Conservation (phyloP, 1,140 invertebrate genomes). For the Brachionus asplanchnoidis region DNA sequence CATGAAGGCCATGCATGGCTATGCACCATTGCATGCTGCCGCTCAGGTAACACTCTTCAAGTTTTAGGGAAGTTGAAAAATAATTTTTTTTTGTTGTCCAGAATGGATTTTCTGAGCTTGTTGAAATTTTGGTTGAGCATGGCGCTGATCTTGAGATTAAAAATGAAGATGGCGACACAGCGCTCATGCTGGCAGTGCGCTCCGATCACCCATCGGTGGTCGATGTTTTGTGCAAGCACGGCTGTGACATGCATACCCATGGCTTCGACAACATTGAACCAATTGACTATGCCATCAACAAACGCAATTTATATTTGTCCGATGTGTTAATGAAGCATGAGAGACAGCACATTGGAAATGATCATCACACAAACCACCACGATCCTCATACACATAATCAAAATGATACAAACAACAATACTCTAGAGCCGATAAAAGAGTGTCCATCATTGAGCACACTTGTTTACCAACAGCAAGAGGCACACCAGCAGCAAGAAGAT, state of each 20-base stretch:
- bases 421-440: constrained; percentile 21
- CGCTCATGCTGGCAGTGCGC: constrained; percentile 27
- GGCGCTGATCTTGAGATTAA: constrained; percentile 40
- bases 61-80: not conserved
- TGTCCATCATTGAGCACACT: constrained; percentile 7
- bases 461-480: constrained; percentile 3
- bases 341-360: not conserved
- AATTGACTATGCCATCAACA: constrained; percentile 29
- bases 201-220: constrained; percentile 20
- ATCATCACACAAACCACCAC: not conserved
- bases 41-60: constrained; percentile 8
- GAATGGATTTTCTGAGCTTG: constrained; percentile 32
- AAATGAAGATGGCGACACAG: constrained; percentile 41
- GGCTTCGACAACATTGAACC: constrained; percentile 37
- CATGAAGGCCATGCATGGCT: constrained; percentile 20
- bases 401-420: not conserved
- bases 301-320: constrained; percentile 29
- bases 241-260: constrained; percentile 24
- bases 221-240: constrained; percentile 26
- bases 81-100: not conserved
- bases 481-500: not conserved
- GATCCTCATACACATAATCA: not conserved
- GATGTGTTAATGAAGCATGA: constrained; percentile 37
- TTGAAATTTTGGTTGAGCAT: not conserved
- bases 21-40: constrained; percentile 39